These are phyloP conservation scores for Protobothrops mucrosquamatus DNA, from an alignment of 2,113 vertebrate species.

Conservation along the genomic window DNA sequence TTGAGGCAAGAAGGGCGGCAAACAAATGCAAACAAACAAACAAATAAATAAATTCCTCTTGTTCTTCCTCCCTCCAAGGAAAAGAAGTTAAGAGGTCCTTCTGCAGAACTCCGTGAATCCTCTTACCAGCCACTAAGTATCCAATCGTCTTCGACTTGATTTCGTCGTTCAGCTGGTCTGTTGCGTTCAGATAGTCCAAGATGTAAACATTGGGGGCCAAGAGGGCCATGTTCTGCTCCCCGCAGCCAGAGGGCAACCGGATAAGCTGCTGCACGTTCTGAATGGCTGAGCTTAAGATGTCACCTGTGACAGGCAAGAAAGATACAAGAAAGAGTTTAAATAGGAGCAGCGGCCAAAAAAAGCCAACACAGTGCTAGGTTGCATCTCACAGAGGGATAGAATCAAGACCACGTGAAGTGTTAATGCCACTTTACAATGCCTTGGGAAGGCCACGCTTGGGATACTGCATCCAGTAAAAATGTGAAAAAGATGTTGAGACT, in stretches of 20 bases:
- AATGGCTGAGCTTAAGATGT: constrained; percentile 80
- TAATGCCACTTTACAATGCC: too few relatives aligned
- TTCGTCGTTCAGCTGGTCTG: constrained; percentile 76
- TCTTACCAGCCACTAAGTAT: constrained; percentile 80
- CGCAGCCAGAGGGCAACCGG: constrained; percentile 83
- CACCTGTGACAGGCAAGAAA: constrained; percentile 67
- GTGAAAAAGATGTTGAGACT: too few relatives aligned
- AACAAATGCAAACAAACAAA: not conserved
- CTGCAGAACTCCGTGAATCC: not conserved
- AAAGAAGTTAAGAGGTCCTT: not conserved
- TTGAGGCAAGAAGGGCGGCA: not conserved
- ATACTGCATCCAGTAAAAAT: too few relatives aligned
- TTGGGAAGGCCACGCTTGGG: too few relatives aligned
- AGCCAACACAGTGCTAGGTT: too few relatives aligned
- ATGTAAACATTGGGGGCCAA: constrained; percentile 89
- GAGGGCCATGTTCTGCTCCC: constrained; percentile 87
- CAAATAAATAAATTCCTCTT: too few relatives aligned
- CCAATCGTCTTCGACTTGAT: constrained; percentile 68
- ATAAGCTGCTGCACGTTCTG: constrained; percentile 81
- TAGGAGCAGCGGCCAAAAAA: too few relatives aligned
- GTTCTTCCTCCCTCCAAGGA: too few relatives aligned
- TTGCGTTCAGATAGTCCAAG: constrained; percentile 80
- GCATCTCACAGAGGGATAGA: too few relatives aligned
- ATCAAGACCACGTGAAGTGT: too few relatives aligned
- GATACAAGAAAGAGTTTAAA: not conserved